Percentiles rank a stretch among this genome's conserved stretches.
Evolutionary conservation across 2,888 invertebrate genomes (phyloP).

Genomic region (Harpalus rufipes): DNA sequence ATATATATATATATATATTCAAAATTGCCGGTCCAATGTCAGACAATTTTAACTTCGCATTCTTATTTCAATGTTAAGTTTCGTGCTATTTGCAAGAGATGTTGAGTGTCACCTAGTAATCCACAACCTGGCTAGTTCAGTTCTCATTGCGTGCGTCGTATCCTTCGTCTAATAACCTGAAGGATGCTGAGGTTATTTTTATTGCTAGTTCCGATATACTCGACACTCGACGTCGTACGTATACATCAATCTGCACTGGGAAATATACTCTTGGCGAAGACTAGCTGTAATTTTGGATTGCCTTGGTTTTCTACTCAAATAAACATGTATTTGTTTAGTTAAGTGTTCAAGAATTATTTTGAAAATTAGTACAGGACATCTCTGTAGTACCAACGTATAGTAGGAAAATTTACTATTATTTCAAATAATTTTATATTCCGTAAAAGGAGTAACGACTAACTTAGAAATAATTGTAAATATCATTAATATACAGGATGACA

Average conservation of each 20-base stretch:
- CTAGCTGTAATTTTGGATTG: conserved; percentile 15
- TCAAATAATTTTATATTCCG: too few species aligned
- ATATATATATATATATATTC: too few species aligned
- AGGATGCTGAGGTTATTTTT: conserved; percentile 32
- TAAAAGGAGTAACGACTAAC: too few species aligned
- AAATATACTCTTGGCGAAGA: conserved; percentile 24
- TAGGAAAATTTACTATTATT: too few species aligned
- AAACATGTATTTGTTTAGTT: background rate
- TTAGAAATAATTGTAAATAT: too few species aligned
- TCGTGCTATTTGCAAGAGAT: background rate
- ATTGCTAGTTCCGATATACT: conserved; percentile 13
- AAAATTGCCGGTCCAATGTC: conserved; percentile 19
- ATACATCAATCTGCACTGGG: background rate
- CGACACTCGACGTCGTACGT: background rate
- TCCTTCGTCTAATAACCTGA: conserved; percentile 16
- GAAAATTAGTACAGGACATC: too few species aligned
- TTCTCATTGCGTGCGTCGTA: background rate
- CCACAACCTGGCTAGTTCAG: conserved; percentile 30
- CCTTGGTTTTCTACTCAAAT: conserved; percentile 30
- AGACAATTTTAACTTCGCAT: conserved; percentile 21
- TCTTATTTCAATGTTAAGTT: conserved; percentile 41
- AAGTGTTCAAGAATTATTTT: too few species aligned
- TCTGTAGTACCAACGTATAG: too few species aligned
- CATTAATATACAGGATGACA: too few species aligned
- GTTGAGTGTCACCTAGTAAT: conserved; percentile 26